Conservation (phyloP, 2,797 vertebrate genomes). For the Neosilurus hyrtlii region DNA sequence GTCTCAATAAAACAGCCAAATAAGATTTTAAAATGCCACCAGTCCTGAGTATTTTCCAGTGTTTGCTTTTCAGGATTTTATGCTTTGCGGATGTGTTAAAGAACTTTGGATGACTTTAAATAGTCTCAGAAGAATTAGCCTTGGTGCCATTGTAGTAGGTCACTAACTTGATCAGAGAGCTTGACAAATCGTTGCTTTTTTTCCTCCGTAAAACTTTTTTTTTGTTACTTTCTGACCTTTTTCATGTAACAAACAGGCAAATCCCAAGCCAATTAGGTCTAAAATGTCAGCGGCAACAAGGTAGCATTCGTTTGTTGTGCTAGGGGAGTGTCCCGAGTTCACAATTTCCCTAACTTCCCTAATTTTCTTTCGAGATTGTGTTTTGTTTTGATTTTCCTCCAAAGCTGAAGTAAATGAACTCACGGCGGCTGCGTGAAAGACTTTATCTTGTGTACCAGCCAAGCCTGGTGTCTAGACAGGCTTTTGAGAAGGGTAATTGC, state of each 20-base stretch:
- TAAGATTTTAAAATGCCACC: slow-evolving; percentile 16
- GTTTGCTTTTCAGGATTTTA: slow-evolving; percentile 17
- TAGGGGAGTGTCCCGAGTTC: not conserved
- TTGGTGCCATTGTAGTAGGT: slow-evolving; percentile 36
- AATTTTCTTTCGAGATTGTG: slow-evolving; percentile 3
- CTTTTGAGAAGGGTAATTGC: slow-evolving; percentile 21
- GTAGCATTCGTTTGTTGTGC: not conserved
- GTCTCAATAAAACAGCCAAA: not conserved
- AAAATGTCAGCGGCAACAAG: slow-evolving; percentile 3
- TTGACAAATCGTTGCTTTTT: slow-evolving; percentile 38
- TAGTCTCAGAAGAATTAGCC: slow-evolving; percentile 48
- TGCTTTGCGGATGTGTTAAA: not conserved
- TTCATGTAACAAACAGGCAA: slow-evolving; percentile 8
- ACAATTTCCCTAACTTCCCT: not conserved
- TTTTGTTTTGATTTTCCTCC: not conserved
- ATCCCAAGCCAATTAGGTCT: slow-evolving; percentile 28
- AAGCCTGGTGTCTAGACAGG: slow-evolving; percentile 15
- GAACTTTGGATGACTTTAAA: slow-evolving; percentile 26
- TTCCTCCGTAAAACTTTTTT: slow-evolving; percentile 11
- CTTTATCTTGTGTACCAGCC: slow-evolving; percentile 15
- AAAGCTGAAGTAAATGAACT: slow-evolving; percentile 10
- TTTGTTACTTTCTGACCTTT: slow-evolving; percentile 40
- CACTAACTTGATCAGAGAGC: slow-evolving; percentile 48
- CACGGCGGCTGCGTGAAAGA: not conserved
- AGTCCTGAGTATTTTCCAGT: slow-evolving; percentile 27